Conservation (phyloP, 2,888 invertebrate genomes). For the Mellilla xanthometata region DNA sequence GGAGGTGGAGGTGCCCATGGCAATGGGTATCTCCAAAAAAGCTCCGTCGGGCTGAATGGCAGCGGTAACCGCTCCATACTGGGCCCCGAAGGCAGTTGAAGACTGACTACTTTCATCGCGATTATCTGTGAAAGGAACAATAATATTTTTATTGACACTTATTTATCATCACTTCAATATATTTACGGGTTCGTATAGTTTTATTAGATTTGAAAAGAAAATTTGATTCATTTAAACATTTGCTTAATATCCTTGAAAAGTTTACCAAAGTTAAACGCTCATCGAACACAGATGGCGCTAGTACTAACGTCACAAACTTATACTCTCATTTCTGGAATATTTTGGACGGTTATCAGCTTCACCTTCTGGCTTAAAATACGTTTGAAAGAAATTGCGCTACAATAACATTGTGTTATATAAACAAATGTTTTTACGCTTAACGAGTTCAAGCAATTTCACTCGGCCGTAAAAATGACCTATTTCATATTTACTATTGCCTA, state of each 20-base stretch:
- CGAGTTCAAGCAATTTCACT: constrained; percentile 7
- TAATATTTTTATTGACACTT: too few relatives aligned
- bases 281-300: constrained; percentile 25
- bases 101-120: constrained; percentile 86
- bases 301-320: not conserved
- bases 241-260: too few relatives aligned
- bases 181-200: too few relatives aligned
- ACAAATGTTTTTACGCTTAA: constrained; percentile 9
- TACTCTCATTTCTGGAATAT: not conserved
- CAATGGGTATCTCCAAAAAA: constrained; percentile 93
- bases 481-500: constrained; percentile 3
- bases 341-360: constrained; percentile 15
- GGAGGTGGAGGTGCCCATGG: constrained; percentile 87
- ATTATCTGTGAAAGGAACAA: constrained; percentile 54
- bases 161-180: too few relatives aligned
- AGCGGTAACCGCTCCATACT: constrained; percentile 90
- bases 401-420: constrained; percentile 17
- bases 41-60: constrained; percentile 91
- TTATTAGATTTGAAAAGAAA: too few relatives aligned
- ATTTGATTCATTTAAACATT: too few relatives aligned
- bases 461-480: constrained; percentile 8
- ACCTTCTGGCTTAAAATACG: constrained; percentile 15
- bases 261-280: not conserved
- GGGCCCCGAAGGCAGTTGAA: constrained; percentile 87
- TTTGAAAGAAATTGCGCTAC: constrained; percentile 11